Evolutionary conservation across 1,140 invertebrate genomes (phyloP).

Genomic region (Anoplophora glabripennis): DNA sequence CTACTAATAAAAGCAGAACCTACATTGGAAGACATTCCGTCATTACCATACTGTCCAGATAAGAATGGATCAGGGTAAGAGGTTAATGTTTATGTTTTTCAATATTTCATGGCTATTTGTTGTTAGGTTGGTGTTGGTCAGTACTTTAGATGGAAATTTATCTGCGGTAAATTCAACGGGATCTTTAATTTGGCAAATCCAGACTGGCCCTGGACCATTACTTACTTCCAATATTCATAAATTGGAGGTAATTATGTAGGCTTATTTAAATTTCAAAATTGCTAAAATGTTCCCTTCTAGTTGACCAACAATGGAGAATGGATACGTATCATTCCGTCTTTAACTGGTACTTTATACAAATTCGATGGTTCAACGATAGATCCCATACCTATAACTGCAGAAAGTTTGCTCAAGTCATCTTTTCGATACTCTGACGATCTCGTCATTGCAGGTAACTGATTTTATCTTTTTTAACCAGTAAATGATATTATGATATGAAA

Average conservation of each 20-base stretch:
- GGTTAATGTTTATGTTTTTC: neutral
- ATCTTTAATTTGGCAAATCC: conserved; percentile 69
- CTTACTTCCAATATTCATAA: conserved; percentile 82
- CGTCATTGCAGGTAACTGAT: conserved; percentile 74
- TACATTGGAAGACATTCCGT: conserved; percentile 7
- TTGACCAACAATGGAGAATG: conserved; percentile 81
- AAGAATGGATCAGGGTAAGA: conserved; percentile 29
- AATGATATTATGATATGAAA: neutral
- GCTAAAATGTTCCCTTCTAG: conserved; percentile 52
- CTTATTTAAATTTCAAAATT: neutral
- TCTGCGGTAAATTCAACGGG: conserved; percentile 75
- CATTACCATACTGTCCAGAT: conserved; percentile 27
- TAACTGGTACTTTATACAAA: conserved; percentile 86
- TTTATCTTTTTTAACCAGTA: neutral
- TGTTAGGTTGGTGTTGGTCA: conserved; percentile 73
- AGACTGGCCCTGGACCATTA: conserved; percentile 69
- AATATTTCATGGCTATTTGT: neutral
- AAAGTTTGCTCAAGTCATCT: conserved; percentile 79
- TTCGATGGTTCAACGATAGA: conserved; percentile 87
- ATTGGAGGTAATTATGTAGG: conserved; percentile 61
- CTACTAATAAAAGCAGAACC: neutral
- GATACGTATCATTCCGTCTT: conserved; percentile 84
- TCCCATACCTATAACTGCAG: conserved; percentile 79
- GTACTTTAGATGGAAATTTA: conserved; percentile 82
- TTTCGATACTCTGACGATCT: conserved; percentile 82